Evolutionary conservation across 1,140 invertebrate genomes (phyloP), one percentile per base, ranked within the genome.

Genomic region (Microvelia longipes): DNA sequence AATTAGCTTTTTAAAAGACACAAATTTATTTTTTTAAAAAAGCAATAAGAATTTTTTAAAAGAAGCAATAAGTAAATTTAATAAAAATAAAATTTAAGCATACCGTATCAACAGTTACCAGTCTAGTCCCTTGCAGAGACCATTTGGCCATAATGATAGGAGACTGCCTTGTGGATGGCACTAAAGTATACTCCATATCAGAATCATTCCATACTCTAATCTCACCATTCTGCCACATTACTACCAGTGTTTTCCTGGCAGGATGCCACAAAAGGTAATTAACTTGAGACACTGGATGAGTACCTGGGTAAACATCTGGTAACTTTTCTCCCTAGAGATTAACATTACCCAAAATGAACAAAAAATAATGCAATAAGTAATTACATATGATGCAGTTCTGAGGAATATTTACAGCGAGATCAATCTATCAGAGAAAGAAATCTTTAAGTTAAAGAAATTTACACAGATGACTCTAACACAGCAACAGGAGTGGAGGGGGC

Each of bases 191-290:
- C 71, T 90, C 86, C 26, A 79, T 77, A 67, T 85, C 85, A 68
- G 88, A 86, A 25, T 64, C 62, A 74, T 87, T 86, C 90, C 90
- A 91, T 68, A 93, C 84, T 75, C 87, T 84, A 0, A 98, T 80
- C 76, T 94, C 91, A 61, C 95, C 95, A 77, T 86, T 92, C 79
- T 96, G 92, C 92, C 93, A 98, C 11, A 93, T 92, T 68, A 88
- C 87, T 2, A 89, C 89, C 66, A 98, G 77, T 69, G 93, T 82
- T 64, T 87, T 86, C 75, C 88, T 86, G 60, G 86, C 87, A 1
- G 94, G 94, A 82, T 98, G 94, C 95, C 95, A 98, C 1, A 85
- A 83, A 26, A 96, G 78, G 2, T 88, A 84, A 14, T 90, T 90
- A 0, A 90, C 88, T 81, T 91, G 90, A 68, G 88, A 87, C 0